These are phyloP conservation scores for Cyrtonyx montezumae DNA, from an alignment of 2,113 vertebrate species.

Conservation along the genomic window DNA sequence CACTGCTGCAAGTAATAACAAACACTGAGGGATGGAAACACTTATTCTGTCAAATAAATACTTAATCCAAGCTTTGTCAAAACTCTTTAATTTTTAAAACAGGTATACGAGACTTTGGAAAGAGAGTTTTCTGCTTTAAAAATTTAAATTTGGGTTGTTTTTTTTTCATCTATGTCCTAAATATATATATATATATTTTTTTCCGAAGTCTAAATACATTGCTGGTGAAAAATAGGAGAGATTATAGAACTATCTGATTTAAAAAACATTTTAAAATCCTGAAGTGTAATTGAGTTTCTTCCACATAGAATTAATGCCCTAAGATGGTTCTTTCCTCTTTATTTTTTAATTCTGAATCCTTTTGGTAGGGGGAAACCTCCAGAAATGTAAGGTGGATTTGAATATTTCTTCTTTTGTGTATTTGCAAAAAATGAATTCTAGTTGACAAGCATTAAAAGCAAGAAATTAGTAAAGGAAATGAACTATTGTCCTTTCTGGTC, in stretches of 20 bases:
- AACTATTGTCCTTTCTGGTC: background rate
- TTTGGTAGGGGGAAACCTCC: background rate
- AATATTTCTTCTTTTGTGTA: background rate
- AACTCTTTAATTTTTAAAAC: background rate
- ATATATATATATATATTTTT: background rate
- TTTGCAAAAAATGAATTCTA: background rate
- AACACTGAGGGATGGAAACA: background rate
- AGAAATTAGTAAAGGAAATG: conserved; percentile 28
- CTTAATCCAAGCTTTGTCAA: background rate
- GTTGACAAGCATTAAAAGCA: background rate
- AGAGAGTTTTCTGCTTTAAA: background rate
- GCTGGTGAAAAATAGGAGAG: background rate
- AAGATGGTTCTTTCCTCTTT: background rate
- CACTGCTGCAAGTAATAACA: background rate
- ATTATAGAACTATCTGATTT: background rate
- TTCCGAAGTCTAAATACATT: background rate
- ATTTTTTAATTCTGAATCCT: background rate
- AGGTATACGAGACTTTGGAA: background rate
- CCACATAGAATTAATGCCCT: background rate
- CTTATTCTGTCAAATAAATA: background rate
- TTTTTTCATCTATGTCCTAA: background rate
- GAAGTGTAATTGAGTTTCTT: background rate
- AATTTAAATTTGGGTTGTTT: background rate
- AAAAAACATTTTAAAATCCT: background rate
- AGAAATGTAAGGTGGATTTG: background rate